Conservation (phyloP, 2,113 vertebrate genomes). For the Coregonus clupeaformis region DNA sequence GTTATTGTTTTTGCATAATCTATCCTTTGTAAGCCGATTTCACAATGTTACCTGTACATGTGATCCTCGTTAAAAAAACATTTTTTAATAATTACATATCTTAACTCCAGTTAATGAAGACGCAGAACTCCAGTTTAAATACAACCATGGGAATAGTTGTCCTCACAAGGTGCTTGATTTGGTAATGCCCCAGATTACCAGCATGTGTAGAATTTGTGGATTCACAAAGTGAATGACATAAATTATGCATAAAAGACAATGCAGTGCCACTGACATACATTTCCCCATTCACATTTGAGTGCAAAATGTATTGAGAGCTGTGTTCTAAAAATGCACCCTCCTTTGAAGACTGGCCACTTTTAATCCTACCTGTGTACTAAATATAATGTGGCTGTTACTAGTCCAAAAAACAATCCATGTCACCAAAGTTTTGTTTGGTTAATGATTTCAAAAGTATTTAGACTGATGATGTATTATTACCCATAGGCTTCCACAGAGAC, state of each 20-base stretch:
- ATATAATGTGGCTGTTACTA: too few relatives aligned
- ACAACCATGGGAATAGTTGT: slow-evolving; percentile 1
- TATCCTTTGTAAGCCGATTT: slow-evolving; percentile 15
- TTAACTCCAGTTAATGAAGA: slow-evolving; percentile 51
- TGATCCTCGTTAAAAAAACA: not conserved
- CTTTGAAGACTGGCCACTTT: too few relatives aligned
- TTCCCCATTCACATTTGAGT: too few relatives aligned
- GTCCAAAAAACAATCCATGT: too few relatives aligned
- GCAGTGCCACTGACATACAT: too few relatives aligned
- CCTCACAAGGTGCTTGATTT: slow-evolving; percentile 46
- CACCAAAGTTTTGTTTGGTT: too few relatives aligned
- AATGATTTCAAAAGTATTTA: too few relatives aligned
- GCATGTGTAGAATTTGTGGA: not conserved
- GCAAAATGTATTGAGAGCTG: too few relatives aligned
- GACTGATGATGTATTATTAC: too few relatives aligned
- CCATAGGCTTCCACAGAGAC: too few relatives aligned
- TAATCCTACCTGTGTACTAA: not conserved
- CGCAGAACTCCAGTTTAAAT: slow-evolving; percentile 46
- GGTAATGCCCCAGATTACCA: not conserved
- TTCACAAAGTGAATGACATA: too few relatives aligned
- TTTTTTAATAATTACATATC: slow-evolving; percentile 21
- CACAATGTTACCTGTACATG: slow-evolving; percentile 3
- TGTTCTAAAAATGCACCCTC: not conserved
- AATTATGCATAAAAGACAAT: not conserved
- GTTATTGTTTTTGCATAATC: slow-evolving; percentile 13